Conservation (phyloP, 2,797 vertebrate genomes). For the Chrysocyon brachyurus region DNA sequence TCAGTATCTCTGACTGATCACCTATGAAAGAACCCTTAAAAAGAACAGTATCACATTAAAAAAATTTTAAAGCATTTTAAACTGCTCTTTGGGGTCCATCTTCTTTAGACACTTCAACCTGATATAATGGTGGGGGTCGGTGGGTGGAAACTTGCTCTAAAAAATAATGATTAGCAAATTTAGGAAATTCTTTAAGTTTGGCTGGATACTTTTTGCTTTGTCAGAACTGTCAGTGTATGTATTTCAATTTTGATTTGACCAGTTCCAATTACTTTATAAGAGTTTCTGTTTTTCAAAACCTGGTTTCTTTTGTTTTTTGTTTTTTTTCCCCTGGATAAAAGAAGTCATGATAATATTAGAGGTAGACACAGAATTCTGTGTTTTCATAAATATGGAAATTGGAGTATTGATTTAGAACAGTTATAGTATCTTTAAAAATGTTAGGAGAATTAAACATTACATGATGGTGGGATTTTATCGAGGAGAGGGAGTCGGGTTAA, state of each 20-base stretch:
- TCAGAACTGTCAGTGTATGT: slow-evolving; percentile 44
- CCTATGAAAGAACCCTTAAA: slow-evolving; percentile 86
- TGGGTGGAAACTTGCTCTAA: slow-evolving; percentile 71
- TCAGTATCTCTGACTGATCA: slow-evolving; percentile 85
- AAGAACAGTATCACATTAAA: slow-evolving; percentile 83
- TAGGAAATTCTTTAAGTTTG: slow-evolving; percentile 78
- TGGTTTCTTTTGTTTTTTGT: background rate
- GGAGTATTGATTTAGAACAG: slow-evolving; percentile 34
- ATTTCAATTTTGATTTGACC: slow-evolving; percentile 72
- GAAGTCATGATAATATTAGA: background rate
- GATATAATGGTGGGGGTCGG: slow-evolving; percentile 80
- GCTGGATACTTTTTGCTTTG: slow-evolving; percentile 71
- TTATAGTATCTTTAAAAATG: slow-evolving; percentile 30
- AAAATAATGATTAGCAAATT: slow-evolving; percentile 83
- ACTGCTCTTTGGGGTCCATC: slow-evolving; percentile 82
- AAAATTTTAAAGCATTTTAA: slow-evolving; percentile 84
- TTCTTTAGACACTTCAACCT: slow-evolving; percentile 81
- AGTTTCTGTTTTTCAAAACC: slow-evolving; percentile 53
- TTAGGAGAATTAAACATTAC: slow-evolving; percentile 41
- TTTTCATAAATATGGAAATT: slow-evolving; percentile 57
- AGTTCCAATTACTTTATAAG: slow-evolving; percentile 59
- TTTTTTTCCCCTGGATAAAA: background rate
- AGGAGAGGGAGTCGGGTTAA: background rate
- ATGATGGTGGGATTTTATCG: background rate
- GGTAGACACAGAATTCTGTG: background rate